Percentiles rank a stretch among this genome's conserved stretches.
phyloP scores from a whole-genome alignment of 2,797 vertebrate species.

The Gorsachius magnificus region DNA sequence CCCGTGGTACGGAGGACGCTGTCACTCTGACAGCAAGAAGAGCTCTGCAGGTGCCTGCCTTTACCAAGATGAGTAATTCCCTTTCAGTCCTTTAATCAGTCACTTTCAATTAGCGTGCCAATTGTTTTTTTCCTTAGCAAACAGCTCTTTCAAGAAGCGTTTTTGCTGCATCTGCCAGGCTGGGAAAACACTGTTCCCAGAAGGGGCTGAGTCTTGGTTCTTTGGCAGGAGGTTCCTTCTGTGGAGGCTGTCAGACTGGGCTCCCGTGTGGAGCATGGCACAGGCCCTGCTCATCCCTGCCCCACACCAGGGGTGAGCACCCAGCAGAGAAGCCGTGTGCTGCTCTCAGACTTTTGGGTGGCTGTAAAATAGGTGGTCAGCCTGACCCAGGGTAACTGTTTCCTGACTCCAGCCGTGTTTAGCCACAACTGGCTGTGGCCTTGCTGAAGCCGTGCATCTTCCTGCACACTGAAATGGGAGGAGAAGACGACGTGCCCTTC shows the following conservation, averaged over 20 bases:
- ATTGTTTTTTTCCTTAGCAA: conserved; percentile 42
- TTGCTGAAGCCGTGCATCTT: not conserved
- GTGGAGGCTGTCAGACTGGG: not conserved
- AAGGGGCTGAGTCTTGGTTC: not conserved
- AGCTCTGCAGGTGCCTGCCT: conserved; percentile 42
- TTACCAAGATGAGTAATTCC: conserved; percentile 51
- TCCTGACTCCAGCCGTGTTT: not conserved
- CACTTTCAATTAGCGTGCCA: conserved; percentile 43
- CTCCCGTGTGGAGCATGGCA: not conserved
- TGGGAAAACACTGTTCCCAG: not conserved
- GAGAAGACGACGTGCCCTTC: not conserved
- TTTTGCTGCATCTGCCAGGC: conserved; percentile 5
- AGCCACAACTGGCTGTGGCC: not conserved
- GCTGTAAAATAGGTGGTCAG: not conserved
- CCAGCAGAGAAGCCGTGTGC: not conserved
- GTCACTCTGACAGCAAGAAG: not conserved
- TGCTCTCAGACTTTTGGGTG: not conserved
- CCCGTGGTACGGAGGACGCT: not conserved
- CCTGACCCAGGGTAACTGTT: not conserved
- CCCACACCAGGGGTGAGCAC: too few relatives aligned
- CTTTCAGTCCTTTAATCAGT: conserved; percentile 42
- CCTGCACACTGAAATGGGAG: not conserved
- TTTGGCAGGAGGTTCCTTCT: not conserved
- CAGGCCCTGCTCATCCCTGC: not conserved
- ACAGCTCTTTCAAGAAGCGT: conserved; percentile 7